Conservation (phyloP, 2,113 vertebrate genomes). For the Poeciliopsis occidentalis region DNA sequence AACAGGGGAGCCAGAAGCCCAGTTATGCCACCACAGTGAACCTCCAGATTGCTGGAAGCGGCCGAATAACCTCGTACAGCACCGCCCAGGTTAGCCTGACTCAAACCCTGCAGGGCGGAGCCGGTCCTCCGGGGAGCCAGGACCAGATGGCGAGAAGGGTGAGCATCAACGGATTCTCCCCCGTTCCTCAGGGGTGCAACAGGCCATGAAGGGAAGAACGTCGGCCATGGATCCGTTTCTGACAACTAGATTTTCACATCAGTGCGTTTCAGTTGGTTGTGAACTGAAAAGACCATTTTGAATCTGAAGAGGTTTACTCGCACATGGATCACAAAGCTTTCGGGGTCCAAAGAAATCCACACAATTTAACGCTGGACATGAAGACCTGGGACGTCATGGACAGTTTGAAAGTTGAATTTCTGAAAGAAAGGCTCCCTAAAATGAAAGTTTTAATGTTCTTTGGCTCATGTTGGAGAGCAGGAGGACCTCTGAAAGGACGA, state of each 20-base stretch:
- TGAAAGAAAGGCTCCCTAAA: background rate
- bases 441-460: background rate
- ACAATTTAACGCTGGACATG: background rate
- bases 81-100: slow-evolving; percentile 89
- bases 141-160: slow-evolving; percentile 68
- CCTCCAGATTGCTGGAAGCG: slow-evolving; percentile 87
- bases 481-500: background rate
- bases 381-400: background rate
- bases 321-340: background rate
- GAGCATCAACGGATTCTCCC: slow-evolving; percentile 73
- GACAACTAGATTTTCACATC: background rate
- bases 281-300: background rate
- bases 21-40: slow-evolving; percentile 92
- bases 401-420: background rate
- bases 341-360: background rate
- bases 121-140: slow-evolving; percentile 1
- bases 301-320: background rate
- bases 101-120: slow-evolving; percentile 78
- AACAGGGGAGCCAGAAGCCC: slow-evolving; percentile 67
- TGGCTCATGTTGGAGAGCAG: slow-evolving; percentile 8
- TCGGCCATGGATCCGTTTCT: too few species aligned
- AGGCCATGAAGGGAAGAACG: slow-evolving; percentile 35
- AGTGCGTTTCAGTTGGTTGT: too few species aligned
- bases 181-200: slow-evolving; percentile 64
- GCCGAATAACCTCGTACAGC: slow-evolving; percentile 84